A percentile compares a stretch with the other conserved stretches of the same genome.
Conservation (phyloP, 2,113 vertebrate genomes). For the Murina feae region DNA sequence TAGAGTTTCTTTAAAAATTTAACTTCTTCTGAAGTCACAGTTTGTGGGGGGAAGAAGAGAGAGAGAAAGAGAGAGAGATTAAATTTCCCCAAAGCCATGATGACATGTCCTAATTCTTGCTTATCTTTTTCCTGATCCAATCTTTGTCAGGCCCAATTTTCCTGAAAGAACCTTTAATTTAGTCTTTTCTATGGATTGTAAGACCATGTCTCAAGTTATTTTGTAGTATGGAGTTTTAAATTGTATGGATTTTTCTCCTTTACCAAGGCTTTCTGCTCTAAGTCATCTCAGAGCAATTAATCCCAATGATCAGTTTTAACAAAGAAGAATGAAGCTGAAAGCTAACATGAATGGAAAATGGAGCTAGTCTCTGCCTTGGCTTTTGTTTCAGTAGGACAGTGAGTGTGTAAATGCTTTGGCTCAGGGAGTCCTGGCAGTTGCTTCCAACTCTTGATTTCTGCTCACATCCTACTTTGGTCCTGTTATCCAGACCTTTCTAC, state of each 20-base stretch:
- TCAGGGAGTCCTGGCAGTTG: neutral
- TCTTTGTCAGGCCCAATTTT: neutral
- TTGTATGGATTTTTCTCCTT: neutral
- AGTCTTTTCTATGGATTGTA: neutral
- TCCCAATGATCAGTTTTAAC: neutral
- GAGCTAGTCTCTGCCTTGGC: neutral
- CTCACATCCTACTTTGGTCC: neutral
- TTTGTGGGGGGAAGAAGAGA: neutral
- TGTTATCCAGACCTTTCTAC: neutral
- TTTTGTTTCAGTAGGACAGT: neutral
- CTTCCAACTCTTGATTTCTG: neutral
- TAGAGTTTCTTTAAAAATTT: neutral
- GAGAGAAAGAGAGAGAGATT: neutral
- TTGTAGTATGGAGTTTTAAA: neutral
- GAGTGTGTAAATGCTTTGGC: neutral
- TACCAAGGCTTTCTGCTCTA: neutral
- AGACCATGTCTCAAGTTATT: neutral
- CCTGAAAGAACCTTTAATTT: neutral
- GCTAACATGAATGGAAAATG: neutral
- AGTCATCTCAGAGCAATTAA: neutral
- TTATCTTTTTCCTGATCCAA: neutral
- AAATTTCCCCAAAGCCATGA: neutral
- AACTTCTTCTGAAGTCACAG: neutral
- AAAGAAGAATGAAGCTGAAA: neutral
- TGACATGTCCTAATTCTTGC: neutral